Percentiles rank a stretch among this genome's conserved stretches.
These are phyloP conservation scores for Athalia circularis DNA, from an alignment of 2,888 invertebrate species.

Conservation along the genomic window DNA sequence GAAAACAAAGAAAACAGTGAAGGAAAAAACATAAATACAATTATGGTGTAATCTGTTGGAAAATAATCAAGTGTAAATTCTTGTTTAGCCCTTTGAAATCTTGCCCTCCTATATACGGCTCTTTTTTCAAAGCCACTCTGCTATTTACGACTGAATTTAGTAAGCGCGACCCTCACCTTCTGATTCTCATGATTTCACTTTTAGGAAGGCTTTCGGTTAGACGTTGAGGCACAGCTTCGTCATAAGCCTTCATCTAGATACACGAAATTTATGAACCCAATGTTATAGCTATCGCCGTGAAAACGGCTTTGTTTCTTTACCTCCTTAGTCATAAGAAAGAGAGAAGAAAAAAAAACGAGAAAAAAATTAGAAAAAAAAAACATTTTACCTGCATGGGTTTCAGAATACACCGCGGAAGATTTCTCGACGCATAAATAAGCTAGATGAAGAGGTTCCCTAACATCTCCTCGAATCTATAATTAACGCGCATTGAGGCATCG, in stretches of 20 bases:
- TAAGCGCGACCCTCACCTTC: constrained; percentile 40
- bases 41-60: constrained; percentile 21
- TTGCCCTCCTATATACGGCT: not conserved
- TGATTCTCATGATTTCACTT: constrained; percentile 44
- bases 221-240: constrained; percentile 40
- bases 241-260: constrained; percentile 42
- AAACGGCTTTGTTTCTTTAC: constrained; percentile 27
- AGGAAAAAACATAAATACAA: constrained; percentile 7
- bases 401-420: not conserved
- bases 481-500: too few species aligned
- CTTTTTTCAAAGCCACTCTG: constrained; percentile 5
- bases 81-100: not conserved
- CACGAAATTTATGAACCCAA: constrained; percentile 37
- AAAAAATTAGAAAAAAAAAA: not conserved
- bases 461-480: too few species aligned
- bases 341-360: not conserved
- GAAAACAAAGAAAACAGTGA: not conserved
- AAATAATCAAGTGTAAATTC: constrained; percentile 8
- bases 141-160: constrained; percentile 38
- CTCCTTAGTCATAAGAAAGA: not conserved
- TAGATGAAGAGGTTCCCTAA: too few species aligned
- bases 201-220: constrained; percentile 40
- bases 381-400: constrained; percentile 10
- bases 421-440: too few species aligned
- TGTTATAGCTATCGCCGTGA: constrained; percentile 27